Evolutionary conservation across 2,797 vertebrate species (phyloP).

Genomic region (Hafferia zeledoni): DNA sequence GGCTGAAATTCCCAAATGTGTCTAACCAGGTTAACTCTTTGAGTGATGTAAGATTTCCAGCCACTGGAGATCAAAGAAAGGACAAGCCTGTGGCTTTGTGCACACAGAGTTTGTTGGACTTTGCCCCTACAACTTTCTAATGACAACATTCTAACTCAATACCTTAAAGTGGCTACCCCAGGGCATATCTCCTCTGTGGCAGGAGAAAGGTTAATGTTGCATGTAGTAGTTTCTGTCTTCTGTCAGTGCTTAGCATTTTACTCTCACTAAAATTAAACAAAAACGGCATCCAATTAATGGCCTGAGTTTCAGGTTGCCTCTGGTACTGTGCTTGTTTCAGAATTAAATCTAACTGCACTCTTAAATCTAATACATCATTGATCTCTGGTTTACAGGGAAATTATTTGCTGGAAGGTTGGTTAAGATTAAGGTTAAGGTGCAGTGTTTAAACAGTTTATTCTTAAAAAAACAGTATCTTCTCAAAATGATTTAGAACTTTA

Average conservation of each 20-base stretch:
- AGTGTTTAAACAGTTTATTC: background rate
- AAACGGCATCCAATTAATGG: conserved; percentile 31
- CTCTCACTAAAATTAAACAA: conserved; percentile 55
- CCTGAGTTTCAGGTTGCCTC: conserved; percentile 45
- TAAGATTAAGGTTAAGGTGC: background rate
- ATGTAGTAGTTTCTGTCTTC: conserved; percentile 25
- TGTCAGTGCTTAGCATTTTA: conserved; percentile 25
- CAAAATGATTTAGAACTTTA: background rate
- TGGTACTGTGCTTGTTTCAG: background rate
- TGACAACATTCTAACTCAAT: conserved; percentile 26
- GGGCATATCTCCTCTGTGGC: background rate
- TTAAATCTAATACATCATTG: conserved; percentile 17
- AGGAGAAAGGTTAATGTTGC: conserved; percentile 41
- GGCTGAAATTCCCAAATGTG: background rate
- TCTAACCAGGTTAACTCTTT: conserved; percentile 4
- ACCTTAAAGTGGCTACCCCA: background rate
- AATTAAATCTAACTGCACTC: background rate
- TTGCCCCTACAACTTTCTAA: background rate
- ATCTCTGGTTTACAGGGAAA: background rate
- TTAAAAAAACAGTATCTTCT: background rate
- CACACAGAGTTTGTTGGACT: background rate
- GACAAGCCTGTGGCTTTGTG: background rate
- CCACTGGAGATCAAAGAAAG: background rate
- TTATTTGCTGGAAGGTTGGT: background rate
- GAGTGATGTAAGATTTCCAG: background rate